phyloP scores from a whole-genome alignment of 1,140 invertebrate genomes.

The Zelostemma sp. region DNA sequence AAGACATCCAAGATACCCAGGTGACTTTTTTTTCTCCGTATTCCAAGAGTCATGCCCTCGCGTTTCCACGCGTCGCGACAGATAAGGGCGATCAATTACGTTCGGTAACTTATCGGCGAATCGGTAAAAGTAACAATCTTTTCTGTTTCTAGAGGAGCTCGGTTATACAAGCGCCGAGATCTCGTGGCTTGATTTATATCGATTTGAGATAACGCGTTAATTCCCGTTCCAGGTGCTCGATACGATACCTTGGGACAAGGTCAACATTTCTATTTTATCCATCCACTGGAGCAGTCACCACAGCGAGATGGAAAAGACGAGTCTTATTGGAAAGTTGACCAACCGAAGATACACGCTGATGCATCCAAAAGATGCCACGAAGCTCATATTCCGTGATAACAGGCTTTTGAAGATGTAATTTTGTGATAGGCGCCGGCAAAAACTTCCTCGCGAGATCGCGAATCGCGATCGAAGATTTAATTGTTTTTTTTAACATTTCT shows the following conservation, averaged over 20 bases:
- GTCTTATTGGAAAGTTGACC: constrained; percentile 60
- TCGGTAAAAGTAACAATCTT: no score
- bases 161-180: no score
- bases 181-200: neutral
- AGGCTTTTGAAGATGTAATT: constrained; percentile 59
- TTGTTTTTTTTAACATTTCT: neutral
- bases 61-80: no score
- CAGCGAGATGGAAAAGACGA: constrained; percentile 58
- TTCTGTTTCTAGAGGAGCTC: no score
- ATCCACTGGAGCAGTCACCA: constrained; percentile 64
- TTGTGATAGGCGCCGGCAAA: no score
- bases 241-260: constrained; percentile 66
- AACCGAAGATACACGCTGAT: constrained; percentile 58
- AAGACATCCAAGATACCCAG: constrained; percentile 59
- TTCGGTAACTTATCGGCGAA: no score
- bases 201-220: neutral
- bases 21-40: no score
- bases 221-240: constrained; percentile 60
- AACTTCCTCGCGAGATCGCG: neutral
- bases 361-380: constrained; percentile 53
- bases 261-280: constrained; percentile 64
- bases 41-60: no score
- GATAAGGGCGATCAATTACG: no score
- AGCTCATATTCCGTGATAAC: constrained; percentile 64
- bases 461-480: no score